phyloP scores from a whole-genome alignment of 2,888 invertebrate species.

The Sturmia bella region DNA sequence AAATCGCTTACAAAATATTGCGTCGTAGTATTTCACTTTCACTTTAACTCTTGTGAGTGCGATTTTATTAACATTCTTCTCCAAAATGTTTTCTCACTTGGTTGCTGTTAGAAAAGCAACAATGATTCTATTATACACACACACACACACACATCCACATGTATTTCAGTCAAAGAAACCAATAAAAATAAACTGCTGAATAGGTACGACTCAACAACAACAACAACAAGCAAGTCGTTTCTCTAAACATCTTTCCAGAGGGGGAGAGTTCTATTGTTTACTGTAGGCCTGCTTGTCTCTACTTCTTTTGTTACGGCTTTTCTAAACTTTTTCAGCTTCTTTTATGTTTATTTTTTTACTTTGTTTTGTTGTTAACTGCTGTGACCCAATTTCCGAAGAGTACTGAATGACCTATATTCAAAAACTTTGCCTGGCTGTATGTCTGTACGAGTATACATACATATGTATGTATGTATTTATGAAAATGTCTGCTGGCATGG shows the following conservation, averaged over 20 bases:
- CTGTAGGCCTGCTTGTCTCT: background rate
- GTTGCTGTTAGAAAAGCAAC: too few species aligned
- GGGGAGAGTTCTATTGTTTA: background rate
- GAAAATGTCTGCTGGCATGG: background rate
- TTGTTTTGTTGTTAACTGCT: constrained; percentile 36
- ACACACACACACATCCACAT: too few species aligned
- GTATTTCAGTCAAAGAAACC: too few species aligned
- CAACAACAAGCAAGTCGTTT: background rate
- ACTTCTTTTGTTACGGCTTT: background rate
- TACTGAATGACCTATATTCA: constrained; percentile 38
- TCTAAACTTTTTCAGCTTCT: background rate
- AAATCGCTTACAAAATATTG: too few species aligned
- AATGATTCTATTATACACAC: too few species aligned
- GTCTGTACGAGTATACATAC: too few species aligned
- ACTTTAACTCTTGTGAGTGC: too few species aligned
- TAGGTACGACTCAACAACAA: too few species aligned
- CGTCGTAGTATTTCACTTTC: too few species aligned
- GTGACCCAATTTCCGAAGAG: constrained; percentile 59
- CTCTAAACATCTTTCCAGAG: background rate
- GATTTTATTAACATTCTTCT: too few species aligned
- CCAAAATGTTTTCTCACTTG: too few species aligned
- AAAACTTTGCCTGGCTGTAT: constrained; percentile 3
- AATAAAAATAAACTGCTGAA: background rate
- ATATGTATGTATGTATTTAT: too few species aligned
- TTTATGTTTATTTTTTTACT: constrained; percentile 1